phyloP scores from a whole-genome alignment of 2,888 invertebrate species.

The Lapara coniferarum region DNA sequence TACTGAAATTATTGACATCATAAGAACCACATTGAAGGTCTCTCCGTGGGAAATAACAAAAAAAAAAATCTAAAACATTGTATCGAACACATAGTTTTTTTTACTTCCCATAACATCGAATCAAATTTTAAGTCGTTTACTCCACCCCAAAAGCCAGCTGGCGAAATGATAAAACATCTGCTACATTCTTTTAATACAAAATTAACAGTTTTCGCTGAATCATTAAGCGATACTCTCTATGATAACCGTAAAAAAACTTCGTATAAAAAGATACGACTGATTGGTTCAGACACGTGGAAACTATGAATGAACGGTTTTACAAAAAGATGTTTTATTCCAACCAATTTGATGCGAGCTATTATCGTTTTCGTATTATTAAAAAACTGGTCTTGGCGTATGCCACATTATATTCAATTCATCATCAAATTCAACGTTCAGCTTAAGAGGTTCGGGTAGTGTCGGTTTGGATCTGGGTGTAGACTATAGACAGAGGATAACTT shows the following conservation, averaged over 20 bases:
- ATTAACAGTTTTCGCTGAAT: background rate
- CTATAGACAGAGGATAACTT: no score
- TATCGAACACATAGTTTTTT: no score
- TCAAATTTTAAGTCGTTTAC: no score
- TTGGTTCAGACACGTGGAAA: constrained; percentile 17
- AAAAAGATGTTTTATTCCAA: background rate
- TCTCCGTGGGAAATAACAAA: no score
- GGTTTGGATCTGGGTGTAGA: background rate
- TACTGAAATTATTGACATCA: no score
- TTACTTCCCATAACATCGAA: no score
- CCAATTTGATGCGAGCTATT: constrained; percentile 5
- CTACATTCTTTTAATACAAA: background rate
- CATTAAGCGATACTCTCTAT: background rate
- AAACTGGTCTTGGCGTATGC: constrained; percentile 8
- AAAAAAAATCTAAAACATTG: no score
- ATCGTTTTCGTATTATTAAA: constrained; percentile 13
- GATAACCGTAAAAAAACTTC: background rate
- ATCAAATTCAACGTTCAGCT: background rate
- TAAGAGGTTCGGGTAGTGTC: background rate
- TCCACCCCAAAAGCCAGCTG: background rate
- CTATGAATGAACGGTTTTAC: constrained; percentile 18
- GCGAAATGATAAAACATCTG: background rate
- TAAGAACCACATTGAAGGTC: no score
- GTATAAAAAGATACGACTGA: background rate
- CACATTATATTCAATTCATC: background rate